Conservation (phyloP, 2,113 vertebrate species). For the Seriola rivoliana region DNA sequence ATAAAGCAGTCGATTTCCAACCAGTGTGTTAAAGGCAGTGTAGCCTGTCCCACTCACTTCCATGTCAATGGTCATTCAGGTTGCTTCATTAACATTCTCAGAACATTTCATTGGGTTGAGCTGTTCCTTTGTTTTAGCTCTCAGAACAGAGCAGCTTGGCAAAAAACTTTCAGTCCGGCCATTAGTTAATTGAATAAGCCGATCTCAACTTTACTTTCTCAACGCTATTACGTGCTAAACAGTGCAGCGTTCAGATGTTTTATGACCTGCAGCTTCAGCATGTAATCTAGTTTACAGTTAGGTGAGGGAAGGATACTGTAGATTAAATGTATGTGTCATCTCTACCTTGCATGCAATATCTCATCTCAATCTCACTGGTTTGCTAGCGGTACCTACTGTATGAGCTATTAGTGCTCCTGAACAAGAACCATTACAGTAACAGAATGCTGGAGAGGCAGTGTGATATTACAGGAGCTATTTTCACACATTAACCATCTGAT, state of each 20-base stretch:
- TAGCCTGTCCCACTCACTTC: slow-evolving; percentile 44
- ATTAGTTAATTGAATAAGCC: slow-evolving; percentile 43
- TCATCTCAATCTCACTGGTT: not conserved
- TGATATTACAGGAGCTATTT: slow-evolving; percentile 80
- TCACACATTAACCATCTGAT: slow-evolving; percentile 71
- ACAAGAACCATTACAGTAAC: slow-evolving; percentile 64
- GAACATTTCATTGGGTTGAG: slow-evolving; percentile 60
- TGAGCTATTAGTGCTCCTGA: slow-evolving; percentile 12
- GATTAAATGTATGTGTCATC: not conserved
- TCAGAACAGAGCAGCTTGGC: not conserved
- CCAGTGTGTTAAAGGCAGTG: slow-evolving; percentile 10
- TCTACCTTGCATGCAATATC: not conserved
- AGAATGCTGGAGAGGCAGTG: slow-evolving; percentile 51
- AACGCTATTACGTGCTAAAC: slow-evolving; percentile 1
- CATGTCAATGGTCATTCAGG: slow-evolving; percentile 75
- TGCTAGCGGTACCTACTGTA: slow-evolving; percentile 29
- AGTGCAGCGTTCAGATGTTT: not conserved
- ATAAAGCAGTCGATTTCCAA: slow-evolving; percentile 10
- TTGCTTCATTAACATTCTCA: slow-evolving; percentile 80
- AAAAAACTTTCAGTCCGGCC: slow-evolving; percentile 11
- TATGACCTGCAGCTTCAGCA: not conserved
- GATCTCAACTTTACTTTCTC: not conserved
- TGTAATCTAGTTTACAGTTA: slow-evolving; percentile 10
- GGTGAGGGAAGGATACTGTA: not conserved
- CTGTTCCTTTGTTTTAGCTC: slow-evolving; percentile 63